Evolutionary conservation across 2,888 invertebrate species (phyloP), one percentile per base, ranked within the genome.

Genomic region (Mythimna ferrago): DNA sequence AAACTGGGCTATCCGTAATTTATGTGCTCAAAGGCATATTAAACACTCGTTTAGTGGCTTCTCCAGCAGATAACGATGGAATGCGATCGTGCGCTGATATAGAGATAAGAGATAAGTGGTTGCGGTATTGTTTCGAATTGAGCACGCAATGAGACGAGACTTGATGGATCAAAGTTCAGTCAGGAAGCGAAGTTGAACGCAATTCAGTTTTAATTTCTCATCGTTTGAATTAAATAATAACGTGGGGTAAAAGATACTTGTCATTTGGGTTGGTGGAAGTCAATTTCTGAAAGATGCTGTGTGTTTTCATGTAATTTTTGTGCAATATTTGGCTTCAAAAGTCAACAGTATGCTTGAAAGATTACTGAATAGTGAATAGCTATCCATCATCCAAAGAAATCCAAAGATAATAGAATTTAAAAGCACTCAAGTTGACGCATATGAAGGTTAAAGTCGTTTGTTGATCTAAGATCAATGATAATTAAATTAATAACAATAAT

Each of bases 61-160:
- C 89, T 87, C 89, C 86, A 81, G n/a, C 71, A 92, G 94, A 94
- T 94, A 94, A 92, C 88, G 86, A 86, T 85, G 95, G 94, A 92
- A 95, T 94, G 93, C 90, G 93, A 94, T 93, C 89, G 88, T 85
- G 86, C 86, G 71, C 84, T 90, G 94, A 94, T 94, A 93, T 86
- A 72, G 71, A 91, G 94, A 95, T 95, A 95, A 92, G 87, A 90
- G 89, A 90, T 91, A 92, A 93, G 91, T 92, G 91, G 86, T 82
- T 85, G 86, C 88, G 89, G 90, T 94, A 94, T 94, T 92, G 92
- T 92, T 92, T 90, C 88, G 90, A 93, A 92, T 93, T 89, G 92
- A 91, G 91, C 90, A 91, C 91, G 91, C 91, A 88, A 89, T 85
- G 82, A 84, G 86, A 84, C 81, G 83, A 82, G 86, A 62, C 76